Evolutionary conservation across 1,140 invertebrate genomes (phyloP).

Genomic region (Acromyrmex heyeri): DNA sequence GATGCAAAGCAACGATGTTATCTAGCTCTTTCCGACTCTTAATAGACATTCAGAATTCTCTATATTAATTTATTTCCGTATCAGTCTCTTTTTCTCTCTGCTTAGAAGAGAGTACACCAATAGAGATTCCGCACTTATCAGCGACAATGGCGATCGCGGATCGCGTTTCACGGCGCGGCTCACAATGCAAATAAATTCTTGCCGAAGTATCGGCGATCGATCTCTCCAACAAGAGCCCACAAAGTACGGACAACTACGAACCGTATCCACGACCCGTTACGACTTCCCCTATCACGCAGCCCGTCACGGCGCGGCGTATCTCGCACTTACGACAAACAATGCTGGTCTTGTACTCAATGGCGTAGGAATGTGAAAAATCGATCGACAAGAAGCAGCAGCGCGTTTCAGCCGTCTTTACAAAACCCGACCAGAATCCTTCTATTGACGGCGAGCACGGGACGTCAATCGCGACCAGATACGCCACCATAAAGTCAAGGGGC

Average conservation of each 20-base stretch:
- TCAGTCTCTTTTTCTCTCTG: background rate
- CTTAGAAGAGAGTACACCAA: background rate
- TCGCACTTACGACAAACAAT: conserved; percentile 67
- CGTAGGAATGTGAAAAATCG: conserved; percentile 69
- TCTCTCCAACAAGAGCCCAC: conserved; percentile 23
- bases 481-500: conserved; percentile 56
- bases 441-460: conserved; percentile 1
- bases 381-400: conserved; percentile 61
- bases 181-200: conserved; percentile 48
- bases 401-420: conserved; percentile 7
- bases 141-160: conserved; percentile 19
- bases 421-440: conserved; percentile 34
- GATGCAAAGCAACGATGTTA: conserved; percentile 3
- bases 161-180: conserved; percentile 13
- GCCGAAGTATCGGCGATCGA: conserved; percentile 21
- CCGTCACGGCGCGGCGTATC: conserved; percentile 28
- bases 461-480: conserved; percentile 29
- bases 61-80: conserved; percentile 37
- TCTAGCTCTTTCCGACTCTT: background rate
- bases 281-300: conserved; percentile 62
- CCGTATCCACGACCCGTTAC: conserved; percentile 63
- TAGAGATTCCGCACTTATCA: conserved; percentile 52
- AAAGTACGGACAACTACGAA: conserved; percentile 23
- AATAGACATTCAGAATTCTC: conserved; percentile 7
- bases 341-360: conserved; percentile 73